These are phyloP conservation scores for Siphamia tubifer DNA, from an alignment of 2,113 vertebrate genomes.

Conservation along the genomic window DNA sequence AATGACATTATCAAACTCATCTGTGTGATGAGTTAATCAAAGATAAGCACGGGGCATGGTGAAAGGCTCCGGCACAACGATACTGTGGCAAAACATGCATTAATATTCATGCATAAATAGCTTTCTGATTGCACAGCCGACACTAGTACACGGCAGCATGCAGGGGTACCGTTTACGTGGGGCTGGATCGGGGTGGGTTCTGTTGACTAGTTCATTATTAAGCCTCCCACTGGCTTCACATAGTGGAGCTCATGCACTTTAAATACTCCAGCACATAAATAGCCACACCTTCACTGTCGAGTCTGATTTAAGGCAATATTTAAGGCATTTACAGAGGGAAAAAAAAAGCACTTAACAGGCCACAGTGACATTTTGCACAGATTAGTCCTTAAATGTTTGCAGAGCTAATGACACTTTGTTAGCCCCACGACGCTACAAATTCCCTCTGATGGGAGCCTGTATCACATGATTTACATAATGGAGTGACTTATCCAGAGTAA, in stretches of 20 bases:
- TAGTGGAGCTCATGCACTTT: neutral
- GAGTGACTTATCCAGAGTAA: too few relatives aligned
- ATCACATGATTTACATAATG: too few relatives aligned
- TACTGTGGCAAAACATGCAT: constrained; percentile 54
- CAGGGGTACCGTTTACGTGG: constrained; percentile 29
- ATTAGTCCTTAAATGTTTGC: too few relatives aligned
- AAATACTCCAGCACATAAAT: neutral
- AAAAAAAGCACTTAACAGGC: too few relatives aligned
- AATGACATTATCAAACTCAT: constrained; percentile 61
- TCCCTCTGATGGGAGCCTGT: too few relatives aligned
- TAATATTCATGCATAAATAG: constrained; percentile 57
- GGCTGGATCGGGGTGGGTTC: constrained; percentile 27
- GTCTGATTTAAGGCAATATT: too few relatives aligned
- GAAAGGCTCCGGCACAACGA: constrained; percentile 41
- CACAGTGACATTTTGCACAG: too few relatives aligned
- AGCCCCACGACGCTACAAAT: too few relatives aligned
- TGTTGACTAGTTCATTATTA: constrained; percentile 25
- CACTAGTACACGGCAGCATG: constrained; percentile 47
- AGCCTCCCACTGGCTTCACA: constrained; percentile 12
- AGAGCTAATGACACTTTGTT: too few relatives aligned
- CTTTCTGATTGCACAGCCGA: constrained; percentile 27
- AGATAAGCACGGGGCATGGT: constrained; percentile 41
- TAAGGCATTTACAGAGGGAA: too few relatives aligned
- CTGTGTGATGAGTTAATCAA: constrained; percentile 57
- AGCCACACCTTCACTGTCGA: neutral